Evolutionary conservation across 1,140 invertebrate species (phyloP), one percentile per base, ranked within the genome.

Genomic region (Aphis craccivora): DNA sequence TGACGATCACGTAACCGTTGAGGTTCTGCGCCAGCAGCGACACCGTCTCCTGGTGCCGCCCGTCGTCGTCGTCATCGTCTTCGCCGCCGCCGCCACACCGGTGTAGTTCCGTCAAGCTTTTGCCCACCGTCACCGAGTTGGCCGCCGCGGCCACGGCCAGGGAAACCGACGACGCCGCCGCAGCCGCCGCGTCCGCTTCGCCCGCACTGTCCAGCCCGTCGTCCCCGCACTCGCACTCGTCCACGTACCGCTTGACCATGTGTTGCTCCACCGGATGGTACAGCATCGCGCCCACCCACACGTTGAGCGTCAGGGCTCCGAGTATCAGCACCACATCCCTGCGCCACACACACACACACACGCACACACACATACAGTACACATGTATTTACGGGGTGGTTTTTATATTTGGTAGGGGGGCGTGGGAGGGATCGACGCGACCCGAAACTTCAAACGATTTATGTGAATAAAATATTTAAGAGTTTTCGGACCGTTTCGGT

Each of bases 241-340:
- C 48, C 53, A 94, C 86, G n/a, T 96, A 95, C n/a, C 96, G 96
- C 94, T 96, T 96, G 93, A 97, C 96, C 96, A 98, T 96, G 94
- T 98, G 97, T 91, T 97, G 96, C 94, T 98, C 97, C 0, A 98
- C 97, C 0, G 98, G 98, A 88, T 98, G 96, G 95, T 98, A 98
- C 14, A 98, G 96, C 43, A 98, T 95, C 9, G 98, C 98, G 18
- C 97, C 97, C 2, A 98, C 97, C 96, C 97, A 97, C 1, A 98
- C 97, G 95, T 98, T 98, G 30, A 98, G 95, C 92, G 97, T 97
- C 5, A 98, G 95, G 37, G 97, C 98, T 11, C 98, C 98, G 95
- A 98, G 97, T 55, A 98, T 96, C 23, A 99, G 95, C 37, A 98
- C 97, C 6, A 97, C 96, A 23, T 97, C 97, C 95, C 97, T 97